phyloP scores from a whole-genome alignment of 2,888 invertebrate species.

The Caenorhabditis sp. region DNA sequence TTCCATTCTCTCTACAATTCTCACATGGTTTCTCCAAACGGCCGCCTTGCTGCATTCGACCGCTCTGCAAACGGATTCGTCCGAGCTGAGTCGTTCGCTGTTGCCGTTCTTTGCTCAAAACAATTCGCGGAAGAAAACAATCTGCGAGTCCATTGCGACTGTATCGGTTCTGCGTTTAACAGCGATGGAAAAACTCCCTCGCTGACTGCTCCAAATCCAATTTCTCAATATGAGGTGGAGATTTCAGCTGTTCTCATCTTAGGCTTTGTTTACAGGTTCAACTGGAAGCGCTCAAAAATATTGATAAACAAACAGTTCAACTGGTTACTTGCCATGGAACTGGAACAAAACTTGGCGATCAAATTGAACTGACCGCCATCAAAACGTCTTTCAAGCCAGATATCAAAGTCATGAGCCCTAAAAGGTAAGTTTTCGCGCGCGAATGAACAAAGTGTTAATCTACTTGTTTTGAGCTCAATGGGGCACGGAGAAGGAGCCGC shows the following conservation, averaged over 20 bases:
- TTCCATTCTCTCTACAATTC: slow-evolving; percentile 73
- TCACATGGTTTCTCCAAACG: slow-evolving; percentile 75
- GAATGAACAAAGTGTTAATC: no score
- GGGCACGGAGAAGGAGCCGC: slow-evolving; percentile 67
- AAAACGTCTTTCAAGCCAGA: slow-evolving; percentile 56
- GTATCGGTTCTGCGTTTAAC: slow-evolving; percentile 67
- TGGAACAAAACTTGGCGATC: slow-evolving; percentile 74
- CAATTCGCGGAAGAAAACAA: slow-evolving; percentile 54
- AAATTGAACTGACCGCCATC: slow-evolving; percentile 67
- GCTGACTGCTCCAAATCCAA: slow-evolving; percentile 70
- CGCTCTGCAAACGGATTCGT: slow-evolving; percentile 79
- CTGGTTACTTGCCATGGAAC: slow-evolving; percentile 78
- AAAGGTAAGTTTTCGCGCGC: slow-evolving; percentile 41
- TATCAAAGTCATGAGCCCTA: slow-evolving; percentile 48
- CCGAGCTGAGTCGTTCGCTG: slow-evolving; percentile 78
- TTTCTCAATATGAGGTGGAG: slow-evolving; percentile 65
- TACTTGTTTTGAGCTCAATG: slow-evolving; percentile 55
- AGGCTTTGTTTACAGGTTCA: slow-evolving; percentile 43
- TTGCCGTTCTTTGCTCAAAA: slow-evolving; percentile 67
- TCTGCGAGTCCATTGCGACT: slow-evolving; percentile 49
- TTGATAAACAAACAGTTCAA: slow-evolving; percentile 56
- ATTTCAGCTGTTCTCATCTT: background rate
- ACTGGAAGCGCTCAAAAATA: slow-evolving; percentile 50
- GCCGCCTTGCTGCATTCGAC: slow-evolving; percentile 77
- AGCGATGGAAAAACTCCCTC: slow-evolving; percentile 75